These are phyloP conservation scores for Lumbricus terrestris DNA, from an alignment of 2,888 invertebrate species.

Conservation along the genomic window DNA sequence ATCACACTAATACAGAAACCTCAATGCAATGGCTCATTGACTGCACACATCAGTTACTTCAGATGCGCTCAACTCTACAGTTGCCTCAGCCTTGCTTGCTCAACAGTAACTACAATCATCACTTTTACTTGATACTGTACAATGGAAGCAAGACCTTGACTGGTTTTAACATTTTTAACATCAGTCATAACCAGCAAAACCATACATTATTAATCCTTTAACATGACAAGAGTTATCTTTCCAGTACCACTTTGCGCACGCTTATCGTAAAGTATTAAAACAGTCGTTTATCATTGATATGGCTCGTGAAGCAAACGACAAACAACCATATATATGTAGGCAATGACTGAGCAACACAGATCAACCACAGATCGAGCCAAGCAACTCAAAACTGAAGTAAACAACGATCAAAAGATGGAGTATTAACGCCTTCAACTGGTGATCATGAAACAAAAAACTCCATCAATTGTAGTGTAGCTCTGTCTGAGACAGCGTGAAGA, in stretches of 20 bases:
- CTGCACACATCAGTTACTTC: background rate
- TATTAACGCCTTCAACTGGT: background rate
- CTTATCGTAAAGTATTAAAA: background rate
- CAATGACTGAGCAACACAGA: background rate
- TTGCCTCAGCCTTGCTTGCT: background rate
- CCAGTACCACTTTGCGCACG: no score
- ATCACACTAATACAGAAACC: background rate
- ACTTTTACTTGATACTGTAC: background rate
- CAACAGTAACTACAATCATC: background rate
- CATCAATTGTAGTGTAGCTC: background rate
- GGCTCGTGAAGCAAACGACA: background rate
- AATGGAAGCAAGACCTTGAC: background rate
- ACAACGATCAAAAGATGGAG: background rate
- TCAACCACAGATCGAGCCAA: background rate
- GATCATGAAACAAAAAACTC: background rate
- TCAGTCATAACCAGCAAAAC: background rate
- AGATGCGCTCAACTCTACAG: background rate
- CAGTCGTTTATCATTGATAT: slow-evolving; percentile 3
- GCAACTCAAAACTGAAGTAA: background rate
- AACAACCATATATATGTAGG: background rate
- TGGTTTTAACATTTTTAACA: background rate
- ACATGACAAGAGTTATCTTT: no score
- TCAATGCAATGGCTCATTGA: background rate
- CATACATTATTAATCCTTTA: background rate
- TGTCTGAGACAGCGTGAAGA: background rate